Conservation (phyloP, 2,888 invertebrate species). For the Chironomus riparius region DNA sequence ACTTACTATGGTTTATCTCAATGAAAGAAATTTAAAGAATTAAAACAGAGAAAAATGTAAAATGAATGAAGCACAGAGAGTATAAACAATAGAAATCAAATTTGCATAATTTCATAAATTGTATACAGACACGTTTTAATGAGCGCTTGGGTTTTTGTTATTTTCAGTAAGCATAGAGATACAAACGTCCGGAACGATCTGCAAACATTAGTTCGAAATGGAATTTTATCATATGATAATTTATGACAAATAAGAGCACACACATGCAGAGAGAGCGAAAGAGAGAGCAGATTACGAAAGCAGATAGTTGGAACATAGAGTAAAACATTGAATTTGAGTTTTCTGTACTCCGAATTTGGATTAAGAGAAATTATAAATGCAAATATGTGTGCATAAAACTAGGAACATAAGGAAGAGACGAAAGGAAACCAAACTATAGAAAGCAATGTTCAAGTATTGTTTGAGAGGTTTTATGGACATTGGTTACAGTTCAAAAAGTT, state of each 20-base stretch:
- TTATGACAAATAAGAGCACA: constrained; percentile 22
- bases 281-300: not conserved
- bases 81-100: constrained; percentile 26
- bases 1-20: not conserved
- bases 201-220: constrained; percentile 10
- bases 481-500: not conserved
- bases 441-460: not conserved
- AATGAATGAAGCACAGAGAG: not conserved
- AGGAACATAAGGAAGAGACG: not conserved
- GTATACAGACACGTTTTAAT: constrained; percentile 26
- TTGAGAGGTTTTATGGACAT: not conserved
- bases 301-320: not conserved
- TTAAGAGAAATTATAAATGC: constrained; percentile 23
- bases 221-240: constrained; percentile 12
- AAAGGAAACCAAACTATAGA: no score
- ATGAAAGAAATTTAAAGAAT: not conserved
- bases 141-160: constrained; percentile 12
- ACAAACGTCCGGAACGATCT: not conserved
- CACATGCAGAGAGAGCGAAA: not conserved
- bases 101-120: constrained; percentile 28
- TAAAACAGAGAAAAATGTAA: not conserved
- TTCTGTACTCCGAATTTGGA: constrained; percentile 13
- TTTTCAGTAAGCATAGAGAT: not conserved
- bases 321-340: not conserved
- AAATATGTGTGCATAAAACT: constrained; percentile 8